Evolutionary conservation across 2,113 vertebrate genomes (phyloP).

Genomic region (Nyctibius bracteatus): DNA sequence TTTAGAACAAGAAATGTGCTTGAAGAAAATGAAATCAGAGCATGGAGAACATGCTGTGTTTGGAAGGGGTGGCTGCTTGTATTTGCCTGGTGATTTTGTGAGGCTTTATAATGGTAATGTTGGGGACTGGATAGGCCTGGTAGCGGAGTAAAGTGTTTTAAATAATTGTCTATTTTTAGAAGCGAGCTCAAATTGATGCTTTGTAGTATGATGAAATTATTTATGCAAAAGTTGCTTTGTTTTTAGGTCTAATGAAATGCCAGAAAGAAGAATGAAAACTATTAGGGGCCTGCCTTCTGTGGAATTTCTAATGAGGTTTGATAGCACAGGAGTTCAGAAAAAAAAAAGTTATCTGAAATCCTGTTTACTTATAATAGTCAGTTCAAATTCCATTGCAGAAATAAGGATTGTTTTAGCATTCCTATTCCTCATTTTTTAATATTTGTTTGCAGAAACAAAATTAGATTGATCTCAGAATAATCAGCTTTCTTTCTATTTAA

Average conservation of each 20-base stretch:
- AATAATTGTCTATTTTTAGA: not conserved
- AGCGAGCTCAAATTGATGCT: not conserved
- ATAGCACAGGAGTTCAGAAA: not conserved
- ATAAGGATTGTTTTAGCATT: not conserved
- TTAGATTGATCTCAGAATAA: not conserved
- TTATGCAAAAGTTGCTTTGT: not conserved
- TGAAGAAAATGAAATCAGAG: not conserved
- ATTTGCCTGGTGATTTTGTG: not conserved
- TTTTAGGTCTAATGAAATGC: not conserved
- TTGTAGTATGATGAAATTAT: not conserved
- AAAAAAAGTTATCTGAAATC: not conserved
- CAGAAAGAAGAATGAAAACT: not conserved
- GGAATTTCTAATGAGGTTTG: not conserved
- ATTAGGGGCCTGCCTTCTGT: not conserved
- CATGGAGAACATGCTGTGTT: not conserved
- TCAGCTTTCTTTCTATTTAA: not conserved
- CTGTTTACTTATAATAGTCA: not conserved
- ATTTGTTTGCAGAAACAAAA: not conserved
- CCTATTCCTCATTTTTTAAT: not conserved
- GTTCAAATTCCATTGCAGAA: not conserved
- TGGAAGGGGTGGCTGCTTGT: not conserved
- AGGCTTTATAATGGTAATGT: not conserved
- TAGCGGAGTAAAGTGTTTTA: not conserved
- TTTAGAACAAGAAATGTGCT: not conserved
- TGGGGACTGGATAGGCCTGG: not conserved